phyloP scores from a whole-genome alignment of 2,888 invertebrate genomes.

The Netelia inedita region DNA sequence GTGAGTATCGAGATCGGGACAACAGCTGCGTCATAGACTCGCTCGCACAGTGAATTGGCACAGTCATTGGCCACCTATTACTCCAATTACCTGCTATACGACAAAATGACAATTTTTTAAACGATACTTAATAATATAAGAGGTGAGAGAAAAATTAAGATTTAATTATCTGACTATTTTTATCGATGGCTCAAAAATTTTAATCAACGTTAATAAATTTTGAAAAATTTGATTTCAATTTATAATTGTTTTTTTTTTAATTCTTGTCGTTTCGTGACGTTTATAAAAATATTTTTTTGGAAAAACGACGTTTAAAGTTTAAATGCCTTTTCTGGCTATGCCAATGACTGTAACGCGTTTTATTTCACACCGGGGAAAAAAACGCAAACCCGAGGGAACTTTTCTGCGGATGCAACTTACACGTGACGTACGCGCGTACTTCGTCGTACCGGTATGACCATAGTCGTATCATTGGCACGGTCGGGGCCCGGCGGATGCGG shows the following conservation, averaged over 20 bases:
- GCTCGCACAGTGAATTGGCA: not conserved
- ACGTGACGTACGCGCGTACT: conserved; percentile 2
- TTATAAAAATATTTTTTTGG: no score
- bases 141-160: no score
- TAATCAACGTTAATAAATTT: no score
- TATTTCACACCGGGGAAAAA: not conserved
- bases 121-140: not conserved
- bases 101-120: conserved; percentile 1
- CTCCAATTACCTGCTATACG: not conserved
- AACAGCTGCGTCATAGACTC: conserved; percentile 10
- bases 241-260: no score
- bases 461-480: conserved; percentile 43
- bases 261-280: no score
- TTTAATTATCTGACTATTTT: no score
- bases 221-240: no score
- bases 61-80: conserved; percentile 41
- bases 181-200: no score
- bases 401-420: conserved; percentile 36
- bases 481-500: conserved; percentile 77
- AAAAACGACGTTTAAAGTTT: no score
- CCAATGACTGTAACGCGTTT: not conserved
- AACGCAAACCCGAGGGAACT: conserved; percentile 15
- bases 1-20: conserved; percentile 3
- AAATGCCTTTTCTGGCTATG: not conserved
- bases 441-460: not conserved